A percentile compares a stretch with the other conserved stretches of the same genome.
These are phyloP conservation scores for Oryctes rhinoceros DNA, from an alignment of 1,140 invertebrate species.

Conservation along the genomic window DNA sequence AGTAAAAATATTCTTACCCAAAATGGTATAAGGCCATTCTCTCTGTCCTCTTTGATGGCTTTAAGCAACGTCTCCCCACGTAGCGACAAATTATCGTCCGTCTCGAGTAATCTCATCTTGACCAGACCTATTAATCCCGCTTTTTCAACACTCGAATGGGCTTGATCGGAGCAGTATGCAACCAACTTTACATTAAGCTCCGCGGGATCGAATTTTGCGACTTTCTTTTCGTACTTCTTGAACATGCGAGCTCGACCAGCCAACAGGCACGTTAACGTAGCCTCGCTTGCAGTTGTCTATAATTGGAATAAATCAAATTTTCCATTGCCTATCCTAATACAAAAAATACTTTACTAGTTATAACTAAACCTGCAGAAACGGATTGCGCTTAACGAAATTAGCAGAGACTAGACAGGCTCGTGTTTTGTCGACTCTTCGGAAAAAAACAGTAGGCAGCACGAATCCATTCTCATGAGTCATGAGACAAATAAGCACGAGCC, in stretches of 20 bases:
- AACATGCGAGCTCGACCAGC: slow-evolving; percentile 90
- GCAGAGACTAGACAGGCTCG: too few relatives aligned
- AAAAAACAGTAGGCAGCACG: too few relatives aligned
- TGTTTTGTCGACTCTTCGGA: too few relatives aligned
- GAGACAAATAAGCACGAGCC: too few relatives aligned
- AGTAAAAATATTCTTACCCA: slow-evolving; percentile 76
- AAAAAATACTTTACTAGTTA: too few relatives aligned
- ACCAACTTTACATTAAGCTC: slow-evolving; percentile 93
- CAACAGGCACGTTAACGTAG: slow-evolving; percentile 88
- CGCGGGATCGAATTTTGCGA: slow-evolving; percentile 81
- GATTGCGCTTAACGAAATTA: too few relatives aligned
- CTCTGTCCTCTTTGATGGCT: slow-evolving; percentile 83
- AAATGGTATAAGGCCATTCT: slow-evolving; percentile 91
- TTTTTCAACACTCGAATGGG: slow-evolving; percentile 94
- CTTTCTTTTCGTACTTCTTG: slow-evolving; percentile 66
- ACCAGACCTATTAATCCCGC: slow-evolving; percentile 89
- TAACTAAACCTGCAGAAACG: too few relatives aligned
- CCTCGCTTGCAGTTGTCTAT: slow-evolving; percentile 88
- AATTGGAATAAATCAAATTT: not conserved
- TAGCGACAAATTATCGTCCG: slow-evolving; percentile 83
- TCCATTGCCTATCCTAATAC: too few relatives aligned
- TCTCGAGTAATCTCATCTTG: slow-evolving; percentile 90
- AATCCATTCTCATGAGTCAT: too few relatives aligned
- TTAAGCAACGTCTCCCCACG: slow-evolving; percentile 81
- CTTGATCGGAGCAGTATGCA: slow-evolving; percentile 81